Evolutionary conservation across 1,140 invertebrate genomes (phyloP).

Genomic region (Chionoecetes opilio): DNA sequence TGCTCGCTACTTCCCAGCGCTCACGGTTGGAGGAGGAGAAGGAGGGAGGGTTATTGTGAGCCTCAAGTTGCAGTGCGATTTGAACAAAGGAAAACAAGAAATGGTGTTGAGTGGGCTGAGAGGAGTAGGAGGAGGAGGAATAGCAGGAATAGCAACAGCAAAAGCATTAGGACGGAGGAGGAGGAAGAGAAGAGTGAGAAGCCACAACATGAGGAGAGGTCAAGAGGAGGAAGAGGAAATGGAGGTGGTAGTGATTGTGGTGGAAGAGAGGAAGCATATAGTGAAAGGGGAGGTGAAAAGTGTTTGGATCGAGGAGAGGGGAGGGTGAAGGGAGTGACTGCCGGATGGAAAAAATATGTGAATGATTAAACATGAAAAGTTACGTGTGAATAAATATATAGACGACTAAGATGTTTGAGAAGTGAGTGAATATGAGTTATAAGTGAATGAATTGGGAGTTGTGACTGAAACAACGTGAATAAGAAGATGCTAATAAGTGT

Average conservation of each 20-base stretch:
- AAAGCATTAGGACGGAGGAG: no score
- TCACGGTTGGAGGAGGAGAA: background rate
- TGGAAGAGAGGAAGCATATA: background rate
- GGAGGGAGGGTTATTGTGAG: conserved; percentile 12
- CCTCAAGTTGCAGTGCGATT: conserved; percentile 49
- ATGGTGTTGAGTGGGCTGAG: background rate
- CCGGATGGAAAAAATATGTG: background rate
- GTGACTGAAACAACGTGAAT: background rate
- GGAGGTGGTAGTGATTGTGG: background rate
- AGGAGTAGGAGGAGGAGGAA: background rate
- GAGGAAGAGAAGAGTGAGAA: background rate
- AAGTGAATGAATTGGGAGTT: background rate
- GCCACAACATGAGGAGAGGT: no score
- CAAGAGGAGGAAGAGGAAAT: background rate
- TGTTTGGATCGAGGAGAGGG: background rate
- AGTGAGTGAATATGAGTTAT: background rate
- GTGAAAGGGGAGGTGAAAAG: no score
- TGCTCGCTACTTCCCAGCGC: background rate
- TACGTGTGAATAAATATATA: background rate
- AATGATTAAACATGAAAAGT: no score
- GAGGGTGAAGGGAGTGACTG: background rate
- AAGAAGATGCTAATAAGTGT: background rate
- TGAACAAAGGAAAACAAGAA: conserved; percentile 30
- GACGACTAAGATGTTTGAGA: background rate
- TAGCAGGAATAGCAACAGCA: background rate